Base-by-base conservation (phyloP, 2,113 vertebrate species). In the Brachyistius frenatus region DNA sequence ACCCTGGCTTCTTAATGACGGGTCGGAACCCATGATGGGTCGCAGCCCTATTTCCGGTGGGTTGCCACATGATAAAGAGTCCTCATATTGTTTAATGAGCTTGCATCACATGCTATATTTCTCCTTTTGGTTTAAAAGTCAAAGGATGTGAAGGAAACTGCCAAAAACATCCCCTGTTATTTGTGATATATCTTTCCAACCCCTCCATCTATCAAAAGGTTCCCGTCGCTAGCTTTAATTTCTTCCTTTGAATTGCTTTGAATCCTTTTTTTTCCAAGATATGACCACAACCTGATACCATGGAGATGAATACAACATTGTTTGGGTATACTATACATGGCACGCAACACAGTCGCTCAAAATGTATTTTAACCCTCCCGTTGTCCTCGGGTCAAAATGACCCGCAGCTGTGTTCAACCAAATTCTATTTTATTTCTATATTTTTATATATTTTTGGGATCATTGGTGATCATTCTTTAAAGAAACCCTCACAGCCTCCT, bases 51-150 rank as follows among this genome's bases (percentile, higher is more conserved):
- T 83, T 86, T 90, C 89, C 80, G 88, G 85, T 87, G 87, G 85
- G 76, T 83, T 84, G 80, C 91, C 94, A 94, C 93, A 93, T 93
- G 91, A 94, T 92, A 89, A 91, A 88, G 84, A 89, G 84, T 88
- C 78, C 91, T 89, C 83, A 85, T 88, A 91, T 88, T 88, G 73
- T 91, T 89, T 90, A 89, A 91, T 89, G 86, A 85, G 85, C 64
- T 67, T 54, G 54, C 78, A 60, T 88, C 78, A 63, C 7, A 57
- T 70, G 67, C 83, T 80, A 76, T 80, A 80, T 79, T 90, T 90
- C 81, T 71, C 52, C 31, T 88, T 89, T 78, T 69, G 80, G 83
- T 78, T 88, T 76, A 77, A 88, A 86, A 81, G 53, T 66, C 63
- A 80, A 63, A 72, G 52, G 53, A 78, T 76, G 53, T 86, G 78